Evolutionary conservation across 2,797 vertebrate species (phyloP), one percentile per base, ranked within the genome.

Genomic region (Pagetopsis macropterus): DNA sequence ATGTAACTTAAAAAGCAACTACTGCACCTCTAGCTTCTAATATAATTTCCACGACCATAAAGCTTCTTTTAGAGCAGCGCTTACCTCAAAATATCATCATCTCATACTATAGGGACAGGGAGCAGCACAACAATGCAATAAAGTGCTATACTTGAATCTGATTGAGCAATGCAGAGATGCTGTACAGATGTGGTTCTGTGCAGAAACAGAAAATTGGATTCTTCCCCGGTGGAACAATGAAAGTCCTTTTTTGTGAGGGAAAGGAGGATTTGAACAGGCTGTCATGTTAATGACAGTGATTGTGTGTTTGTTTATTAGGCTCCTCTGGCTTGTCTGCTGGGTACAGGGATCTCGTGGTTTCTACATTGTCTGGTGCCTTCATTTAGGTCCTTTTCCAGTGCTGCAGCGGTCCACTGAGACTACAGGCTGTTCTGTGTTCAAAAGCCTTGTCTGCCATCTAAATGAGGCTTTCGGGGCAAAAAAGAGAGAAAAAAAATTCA

Each of bases 401-500:
- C 79, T 84, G 83, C 84, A 72, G 61, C 31, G n/a, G 85, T 92
- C 91, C 89, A 72, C 76, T 23, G 91, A 92, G 91, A 92, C 90
- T 87, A 73, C 82, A 87, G 86, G 70, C 87, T 77, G 86, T 60
- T 60, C 70, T 82, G 75, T 72, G 76, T 89, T 93, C 86, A 87
- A 88, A 93, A 72, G 84, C 78, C 78, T 87, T 54, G 79, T 89
- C 87, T 88, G 85, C 87, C 75, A 81, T 92, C 87, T 88, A 89
- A 93, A 91, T 90, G 84, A 91, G 86, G 87, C 87, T 91, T 92
- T 91, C 66, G 44, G 90, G 91, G 86, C 76, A 85, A 79, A 86
- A 82, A 79, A 72, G 66, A 70, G 40, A 19, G 40, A 49, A 81
- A 84, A 84, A 68, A 82, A 72, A 75, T 68, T 74, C 81, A 76